Evolutionary conservation across 2,888 invertebrate species (phyloP).

Genomic region (Ectemnius continuus): DNA sequence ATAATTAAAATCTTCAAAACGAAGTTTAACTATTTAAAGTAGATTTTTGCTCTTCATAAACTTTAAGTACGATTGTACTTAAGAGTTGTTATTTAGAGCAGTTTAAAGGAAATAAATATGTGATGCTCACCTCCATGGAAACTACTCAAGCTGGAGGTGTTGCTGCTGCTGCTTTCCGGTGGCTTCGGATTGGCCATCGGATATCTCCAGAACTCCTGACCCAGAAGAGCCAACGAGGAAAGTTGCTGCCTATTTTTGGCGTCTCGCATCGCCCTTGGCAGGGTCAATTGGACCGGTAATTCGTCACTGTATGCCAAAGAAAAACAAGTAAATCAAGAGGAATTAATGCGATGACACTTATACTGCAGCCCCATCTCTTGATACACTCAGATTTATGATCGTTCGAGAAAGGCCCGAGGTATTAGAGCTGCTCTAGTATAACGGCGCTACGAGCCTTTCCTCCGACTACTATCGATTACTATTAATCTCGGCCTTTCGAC

Average conservation of each 20-base stretch:
- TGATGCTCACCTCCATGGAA: slow-evolving; percentile 78
- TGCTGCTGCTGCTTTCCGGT: slow-evolving; percentile 77
- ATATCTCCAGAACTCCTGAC: slow-evolving; percentile 91
- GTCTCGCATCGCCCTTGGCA: slow-evolving; percentile 91
- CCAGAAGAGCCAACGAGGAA: slow-evolving; percentile 92
- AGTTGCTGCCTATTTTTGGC: slow-evolving; percentile 94
- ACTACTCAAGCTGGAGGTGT: slow-evolving; percentile 87
- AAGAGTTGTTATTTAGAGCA: no score
- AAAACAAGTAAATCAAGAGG: slow-evolving; percentile 58
- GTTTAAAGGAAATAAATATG: no score
- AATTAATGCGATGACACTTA: slow-evolving; percentile 29
- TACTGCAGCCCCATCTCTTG: background rate
- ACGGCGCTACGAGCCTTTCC: background rate
- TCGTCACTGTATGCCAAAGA: slow-evolving; percentile 85
- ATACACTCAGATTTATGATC: background rate
- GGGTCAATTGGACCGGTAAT: slow-evolving; percentile 91
- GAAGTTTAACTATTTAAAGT: no score
- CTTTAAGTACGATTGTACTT: no score
- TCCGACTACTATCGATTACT: no score
- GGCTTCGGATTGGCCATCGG: slow-evolving; percentile 87
- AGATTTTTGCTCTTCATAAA: no score
- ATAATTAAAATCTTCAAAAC: no score
- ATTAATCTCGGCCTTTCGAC: no score
- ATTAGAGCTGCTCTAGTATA: background rate
- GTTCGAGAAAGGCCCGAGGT: background rate